A percentile compares a stretch with the other conserved stretches of the same genome.
Conservation (phyloP, 2,888 invertebrate genomes). For the Parasteatoda lunata region DNA sequence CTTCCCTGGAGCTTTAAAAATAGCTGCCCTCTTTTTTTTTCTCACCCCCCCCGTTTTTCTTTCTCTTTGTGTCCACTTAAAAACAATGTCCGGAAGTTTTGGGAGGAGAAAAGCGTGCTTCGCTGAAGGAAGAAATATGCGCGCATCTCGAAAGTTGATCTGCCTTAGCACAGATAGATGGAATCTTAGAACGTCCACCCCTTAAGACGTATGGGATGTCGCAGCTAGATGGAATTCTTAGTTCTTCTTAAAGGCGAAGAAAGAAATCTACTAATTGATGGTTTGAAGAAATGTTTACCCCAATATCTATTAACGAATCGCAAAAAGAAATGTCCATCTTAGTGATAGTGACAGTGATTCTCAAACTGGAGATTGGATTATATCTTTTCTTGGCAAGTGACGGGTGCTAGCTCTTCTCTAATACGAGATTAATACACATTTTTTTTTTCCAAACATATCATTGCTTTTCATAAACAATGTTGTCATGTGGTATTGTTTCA, state of each 20-base stretch:
- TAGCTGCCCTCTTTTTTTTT: conserved; percentile 42
- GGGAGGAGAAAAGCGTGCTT: conserved; percentile 13
- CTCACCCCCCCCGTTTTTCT: neutral
- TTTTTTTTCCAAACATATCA: neutral
- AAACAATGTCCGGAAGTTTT: conserved; percentile 65
- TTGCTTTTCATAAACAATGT: neutral
- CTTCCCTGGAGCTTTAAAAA: conserved; percentile 66
- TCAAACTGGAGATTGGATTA: conserved; percentile 54
- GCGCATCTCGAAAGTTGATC: conserved; percentile 56
- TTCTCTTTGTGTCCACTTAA: conserved; percentile 59
- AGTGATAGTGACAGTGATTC: conserved; percentile 56
- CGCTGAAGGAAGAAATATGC: conserved; percentile 63
- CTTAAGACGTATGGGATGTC: conserved; percentile 63
- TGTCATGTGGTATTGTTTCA: conserved; percentile 21
- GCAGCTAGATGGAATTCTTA: conserved; percentile 44
- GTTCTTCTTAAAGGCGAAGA: conserved; percentile 11
- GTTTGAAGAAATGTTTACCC: conserved; percentile 45
- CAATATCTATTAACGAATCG: conserved; percentile 55
- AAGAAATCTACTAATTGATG: conserved; percentile 55
- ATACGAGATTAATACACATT: conserved; percentile 28
- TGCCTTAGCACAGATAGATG: conserved; percentile 42
- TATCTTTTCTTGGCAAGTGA: conserved; percentile 10
- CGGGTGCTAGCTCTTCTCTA: conserved; percentile 4
- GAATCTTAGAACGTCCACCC: conserved; percentile 20
- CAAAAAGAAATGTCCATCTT: conserved; percentile 30